Base-by-base conservation (phyloP, 1,140 invertebrate species). In the Macrocentrus cingulum region DNA sequence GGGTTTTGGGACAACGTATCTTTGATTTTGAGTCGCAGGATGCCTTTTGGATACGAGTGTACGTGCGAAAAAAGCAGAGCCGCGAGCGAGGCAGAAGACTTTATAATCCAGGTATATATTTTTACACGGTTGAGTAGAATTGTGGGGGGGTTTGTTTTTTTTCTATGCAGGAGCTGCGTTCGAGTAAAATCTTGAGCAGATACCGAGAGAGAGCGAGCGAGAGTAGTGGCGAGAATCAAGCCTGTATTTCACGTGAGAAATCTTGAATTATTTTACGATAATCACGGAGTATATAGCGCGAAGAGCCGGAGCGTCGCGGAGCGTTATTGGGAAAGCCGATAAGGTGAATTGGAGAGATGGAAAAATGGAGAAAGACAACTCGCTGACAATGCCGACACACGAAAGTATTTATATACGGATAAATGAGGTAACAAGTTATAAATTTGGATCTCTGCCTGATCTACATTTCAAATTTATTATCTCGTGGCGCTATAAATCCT, bases 1-100 rank as follows among this genome's bases (percentile, higher is more conserved):
- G 48, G 18, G 36, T 13, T 15, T 25, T n/a, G 5, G 56, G 37
- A 46, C 23, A 60, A 60, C 23, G 22, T 36, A 51, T 16, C n/a
- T 51, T 18, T 60, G 15, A 44, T 60, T 60, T 50, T 55, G 25
- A 60, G 58, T 23, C 52, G 36, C 58, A 55, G 58, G 58, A 60
- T 54, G 15, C 20, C 46, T n/a, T n/a, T n/a, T 50, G 25, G 25
- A 44, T 9, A n/a, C n/a, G n/a, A 39, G 23, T 16, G 15, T 51
- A 29, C 23, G 19, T 8, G 36, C 36, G 9, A 11, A 34, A 42
- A 25, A 29, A 58, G 29, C 16, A 5, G 9, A 25, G 45, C 22
- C 13, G 18, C n/a, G 13, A 6, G 34, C n/a, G 34, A 45, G 15
- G 19, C 16, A 34, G 13, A n/a, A 13, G n/a, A 49, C 3, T 5